Evolutionary conservation across 2,888 invertebrate genomes (phyloP).

Genomic region (Vandiemenella viatica): DNA sequence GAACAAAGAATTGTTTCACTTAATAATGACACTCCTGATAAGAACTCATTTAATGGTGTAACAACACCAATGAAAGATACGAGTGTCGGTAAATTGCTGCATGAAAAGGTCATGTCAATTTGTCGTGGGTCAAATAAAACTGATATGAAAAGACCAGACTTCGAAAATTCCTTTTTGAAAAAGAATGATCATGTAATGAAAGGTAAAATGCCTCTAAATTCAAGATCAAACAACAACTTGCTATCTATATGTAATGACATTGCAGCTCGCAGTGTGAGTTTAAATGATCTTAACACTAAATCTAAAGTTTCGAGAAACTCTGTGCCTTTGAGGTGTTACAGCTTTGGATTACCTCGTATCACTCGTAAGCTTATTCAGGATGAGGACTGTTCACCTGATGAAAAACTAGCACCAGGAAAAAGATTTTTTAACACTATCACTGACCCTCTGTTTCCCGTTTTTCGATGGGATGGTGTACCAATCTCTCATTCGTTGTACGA

Average conservation of each 20-base stretch:
- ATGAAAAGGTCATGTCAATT: constrained; percentile 57
- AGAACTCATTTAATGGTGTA: constrained; percentile 37
- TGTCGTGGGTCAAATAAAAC: constrained; percentile 37
- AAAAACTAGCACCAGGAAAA: constrained; percentile 18
- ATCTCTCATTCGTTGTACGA: constrained; percentile 58
- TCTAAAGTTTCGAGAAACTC: constrained; percentile 18
- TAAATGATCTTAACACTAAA: constrained; percentile 8
- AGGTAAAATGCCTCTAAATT: constrained; percentile 2
- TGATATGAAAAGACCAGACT: neutral
- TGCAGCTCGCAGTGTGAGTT: constrained; percentile 9
- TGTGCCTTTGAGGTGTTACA: constrained; percentile 40
- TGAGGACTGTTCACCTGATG: constrained; percentile 14
- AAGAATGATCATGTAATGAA: constrained; percentile 5
- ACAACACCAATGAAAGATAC: constrained; percentile 62
- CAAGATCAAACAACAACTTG: neutral
- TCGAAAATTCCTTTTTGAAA: neutral
- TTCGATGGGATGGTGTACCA: constrained; percentile 55
- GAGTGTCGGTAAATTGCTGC: constrained; percentile 44
- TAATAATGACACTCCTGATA: constrained; percentile 36
- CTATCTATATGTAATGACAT: constrained; percentile 2
- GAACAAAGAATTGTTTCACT: constrained; percentile 8
- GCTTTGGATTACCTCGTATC: constrained; percentile 31
- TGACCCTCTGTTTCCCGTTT: constrained; percentile 64
- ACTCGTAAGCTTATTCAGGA: constrained; percentile 21
- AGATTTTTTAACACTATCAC: constrained; percentile 52